These are phyloP conservation scores for Callithrix jacchus DNA, from an alignment of 2,113 vertebrate genomes.

Conservation along the genomic window DNA sequence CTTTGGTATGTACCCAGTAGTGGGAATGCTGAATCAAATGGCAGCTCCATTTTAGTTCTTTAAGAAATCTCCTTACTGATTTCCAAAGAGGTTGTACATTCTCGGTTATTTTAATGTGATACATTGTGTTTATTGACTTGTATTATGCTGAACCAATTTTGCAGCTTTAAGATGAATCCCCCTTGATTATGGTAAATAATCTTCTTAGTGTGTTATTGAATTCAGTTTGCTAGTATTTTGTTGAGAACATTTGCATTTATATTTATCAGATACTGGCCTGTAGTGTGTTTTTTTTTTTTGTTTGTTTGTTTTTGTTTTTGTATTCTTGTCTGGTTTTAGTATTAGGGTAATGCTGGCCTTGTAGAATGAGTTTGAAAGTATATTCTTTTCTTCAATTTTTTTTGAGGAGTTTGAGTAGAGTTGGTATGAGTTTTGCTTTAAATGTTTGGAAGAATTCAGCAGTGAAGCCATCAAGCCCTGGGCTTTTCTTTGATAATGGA, in stretches of 20 bases:
- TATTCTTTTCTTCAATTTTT: neutral
- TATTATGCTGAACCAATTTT: neutral
- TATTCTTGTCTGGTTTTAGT: neutral
- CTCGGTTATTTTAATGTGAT: neutral
- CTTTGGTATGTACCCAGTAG: neutral
- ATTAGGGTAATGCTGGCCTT: no score
- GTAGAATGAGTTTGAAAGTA: neutral
- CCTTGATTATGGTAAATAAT: neutral
- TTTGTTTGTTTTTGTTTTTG: neutral
- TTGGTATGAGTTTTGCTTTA: neutral
- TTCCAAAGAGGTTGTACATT: neutral
- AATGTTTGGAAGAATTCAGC: neutral
- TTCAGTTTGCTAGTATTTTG: neutral
- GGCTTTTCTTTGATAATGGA: neutral
- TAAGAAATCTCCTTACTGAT: neutral
- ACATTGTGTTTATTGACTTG: neutral
- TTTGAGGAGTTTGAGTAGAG: neutral
- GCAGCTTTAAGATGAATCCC: neutral
- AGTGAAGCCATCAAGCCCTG: neutral
- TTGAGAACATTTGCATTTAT: neutral
- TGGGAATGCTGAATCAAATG: neutral
- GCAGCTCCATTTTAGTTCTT: neutral
- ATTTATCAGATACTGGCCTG: neutral
- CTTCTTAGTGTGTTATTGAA: neutral
- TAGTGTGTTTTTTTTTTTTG: no score